Evolutionary conservation across 2,888 invertebrate species (phyloP).

Genomic region (Elmis aenea): DNA sequence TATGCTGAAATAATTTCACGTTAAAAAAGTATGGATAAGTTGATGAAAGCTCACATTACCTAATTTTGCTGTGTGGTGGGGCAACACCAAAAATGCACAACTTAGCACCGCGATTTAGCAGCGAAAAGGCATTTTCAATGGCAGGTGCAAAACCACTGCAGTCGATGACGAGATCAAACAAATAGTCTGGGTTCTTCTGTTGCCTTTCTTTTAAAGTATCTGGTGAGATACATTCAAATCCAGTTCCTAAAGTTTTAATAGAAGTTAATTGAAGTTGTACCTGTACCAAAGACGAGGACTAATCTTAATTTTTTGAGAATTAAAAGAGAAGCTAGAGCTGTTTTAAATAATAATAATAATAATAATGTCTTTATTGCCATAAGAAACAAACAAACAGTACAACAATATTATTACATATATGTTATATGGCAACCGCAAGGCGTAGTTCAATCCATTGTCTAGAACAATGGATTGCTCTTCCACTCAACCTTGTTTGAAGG

Average conservation of each 20-base stretch:
- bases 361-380: no score
- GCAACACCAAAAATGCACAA: slow-evolving; percentile 68
- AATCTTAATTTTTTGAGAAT: not conserved
- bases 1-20: slow-evolving; percentile 46
- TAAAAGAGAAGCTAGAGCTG: no score
- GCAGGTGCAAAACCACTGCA: slow-evolving; percentile 69
- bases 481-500: no score
- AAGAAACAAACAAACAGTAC: no score
- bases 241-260: slow-evolving; percentile 48
- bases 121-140: slow-evolving; percentile 57
- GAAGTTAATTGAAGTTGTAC: not conserved
- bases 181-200: slow-evolving; percentile 40
- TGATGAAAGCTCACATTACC: slow-evolving; percentile 20
- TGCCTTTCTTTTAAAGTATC: slow-evolving; percentile 48
- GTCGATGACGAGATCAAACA: slow-evolving; percentile 64
- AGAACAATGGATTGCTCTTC: no score
- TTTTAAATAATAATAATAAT: no score
- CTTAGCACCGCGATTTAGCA: slow-evolving; percentile 58
- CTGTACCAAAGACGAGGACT: not conserved
- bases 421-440: no score
- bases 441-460: no score
- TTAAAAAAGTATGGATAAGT: no score
- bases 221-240: slow-evolving; percentile 55
- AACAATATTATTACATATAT: no score
- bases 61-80: slow-evolving; percentile 48